Base-by-base conservation (phyloP, 2,797 vertebrate genomes). In the Falco naumanni region DNA sequence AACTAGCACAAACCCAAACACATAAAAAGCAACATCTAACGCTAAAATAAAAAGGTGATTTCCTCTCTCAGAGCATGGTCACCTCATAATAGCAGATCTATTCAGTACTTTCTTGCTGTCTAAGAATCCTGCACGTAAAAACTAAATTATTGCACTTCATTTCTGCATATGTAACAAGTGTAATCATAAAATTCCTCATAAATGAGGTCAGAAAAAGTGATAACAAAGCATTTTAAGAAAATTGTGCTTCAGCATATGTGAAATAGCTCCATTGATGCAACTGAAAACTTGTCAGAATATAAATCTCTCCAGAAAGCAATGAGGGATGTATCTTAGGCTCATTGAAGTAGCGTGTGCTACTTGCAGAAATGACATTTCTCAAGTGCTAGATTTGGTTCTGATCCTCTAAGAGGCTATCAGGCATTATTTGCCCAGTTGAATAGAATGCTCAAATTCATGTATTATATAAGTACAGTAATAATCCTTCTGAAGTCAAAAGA, bases 151-250 rank as follows among this genome's bases (percentile, higher is more conserved):
- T 57, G 16, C 4, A 53, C 13, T 15, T 68, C 8, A 24, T 56
- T 85, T 63, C 39, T 89, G 34, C 3, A 19, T 9, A 4, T 20
- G 3, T 9, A 63, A n/a, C 4, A 53, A 56, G 20, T 13, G 0
- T 9, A 48, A 78, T 22, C 2, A 4, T 7, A n/a, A 81, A 91
- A 47, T 19, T 70, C 13, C 14, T 90, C n/a, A 17, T 12, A 76
- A 76, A 43, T 1, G 1, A 17, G 91, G 11, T 4, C 5, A 25
- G 22, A 4, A 48, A 41, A 50, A 83, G 20, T 11, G 0, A 5
- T 14, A 48, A 45, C 1, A 20, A 34, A 34, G 1, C 3, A 1
- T 26, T 89, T 87, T 11, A 63, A 33, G 8, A 13, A 37, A 82
- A 71, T 39, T 34, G 5, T 47, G 5, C 17, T 28, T 16, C 12